These are phyloP conservation scores for Tarsius wallacei DNA, from an alignment of 2,797 vertebrate genomes.

Conservation along the genomic window DNA sequence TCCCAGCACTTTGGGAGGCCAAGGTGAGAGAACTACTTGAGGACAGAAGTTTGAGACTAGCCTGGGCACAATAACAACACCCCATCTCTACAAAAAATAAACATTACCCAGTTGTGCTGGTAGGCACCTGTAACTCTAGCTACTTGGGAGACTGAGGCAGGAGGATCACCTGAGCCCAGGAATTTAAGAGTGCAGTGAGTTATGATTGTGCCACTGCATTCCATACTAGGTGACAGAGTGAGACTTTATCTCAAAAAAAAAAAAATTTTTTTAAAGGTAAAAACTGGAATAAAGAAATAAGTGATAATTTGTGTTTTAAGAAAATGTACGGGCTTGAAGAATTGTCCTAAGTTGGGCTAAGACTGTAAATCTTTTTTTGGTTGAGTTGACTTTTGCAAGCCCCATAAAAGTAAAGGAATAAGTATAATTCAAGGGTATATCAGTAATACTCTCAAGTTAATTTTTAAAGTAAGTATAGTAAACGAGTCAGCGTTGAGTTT, in stretches of 20 bases:
- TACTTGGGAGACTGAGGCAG: neutral
- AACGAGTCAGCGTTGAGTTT: neutral
- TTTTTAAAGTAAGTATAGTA: neutral
- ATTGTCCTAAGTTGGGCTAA: neutral
- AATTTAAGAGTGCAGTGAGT: neutral
- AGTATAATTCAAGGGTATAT: neutral
- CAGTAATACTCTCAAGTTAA: neutral
- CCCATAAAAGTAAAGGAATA: neutral
- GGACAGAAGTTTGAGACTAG: neutral
- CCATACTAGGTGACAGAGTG: neutral
- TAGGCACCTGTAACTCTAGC: neutral
- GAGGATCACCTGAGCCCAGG: neutral
- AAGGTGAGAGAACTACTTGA: neutral
- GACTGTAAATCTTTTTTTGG: neutral
- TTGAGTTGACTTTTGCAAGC: neutral
- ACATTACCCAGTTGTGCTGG: neutral
- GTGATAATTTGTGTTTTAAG: neutral
- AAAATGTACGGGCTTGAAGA: neutral
- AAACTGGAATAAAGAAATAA: constrained; percentile 45
- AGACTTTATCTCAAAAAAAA: neutral
- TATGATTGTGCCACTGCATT: neutral
- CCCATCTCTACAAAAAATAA: neutral
- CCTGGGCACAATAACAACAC: neutral
- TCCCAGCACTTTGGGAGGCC: neutral
- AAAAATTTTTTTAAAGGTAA: neutral